A percentile compares a stretch with the other conserved stretches of the same genome.
Evolutionary conservation across 2,797 vertebrate species (phyloP).

Genomic region (Channa striata): DNA sequence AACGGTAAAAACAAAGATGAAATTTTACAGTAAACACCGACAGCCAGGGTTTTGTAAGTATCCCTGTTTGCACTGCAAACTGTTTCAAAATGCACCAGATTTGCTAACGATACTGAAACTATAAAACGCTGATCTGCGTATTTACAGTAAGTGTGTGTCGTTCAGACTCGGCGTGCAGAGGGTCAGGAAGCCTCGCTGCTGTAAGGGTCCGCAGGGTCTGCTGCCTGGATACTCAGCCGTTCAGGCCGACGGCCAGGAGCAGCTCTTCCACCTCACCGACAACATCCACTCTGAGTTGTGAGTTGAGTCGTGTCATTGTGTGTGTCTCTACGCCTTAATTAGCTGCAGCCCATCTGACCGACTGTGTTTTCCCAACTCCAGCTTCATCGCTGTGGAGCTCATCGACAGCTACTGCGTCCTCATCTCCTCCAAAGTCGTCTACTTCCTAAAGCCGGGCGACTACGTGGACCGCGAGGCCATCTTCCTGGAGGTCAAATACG

Average conservation of each 20-base stretch:
- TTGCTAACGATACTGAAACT: too few species aligned
- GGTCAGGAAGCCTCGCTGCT: conserved; percentile 93
- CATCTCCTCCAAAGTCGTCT: conserved; percentile 96
- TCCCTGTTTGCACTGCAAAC: too few species aligned
- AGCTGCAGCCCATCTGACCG: not conserved
- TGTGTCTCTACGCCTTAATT: too few species aligned
- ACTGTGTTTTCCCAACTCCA: conserved; percentile 53
- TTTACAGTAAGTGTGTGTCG: too few species aligned
- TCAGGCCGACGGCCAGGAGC: conserved; percentile 96
- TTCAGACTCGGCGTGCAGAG: conserved; percentile 88
- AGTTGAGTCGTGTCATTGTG: conserved; percentile 69
- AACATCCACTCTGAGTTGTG: conserved; percentile 96
- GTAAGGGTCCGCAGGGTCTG: conserved; percentile 93
- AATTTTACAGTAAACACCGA: too few species aligned
- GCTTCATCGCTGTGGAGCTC: conserved; percentile 96
- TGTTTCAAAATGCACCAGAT: too few species aligned
- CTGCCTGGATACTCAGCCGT: conserved; percentile 89
- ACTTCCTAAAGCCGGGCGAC: conserved; percentile 93
- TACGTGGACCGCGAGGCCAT: conserved; percentile 92
- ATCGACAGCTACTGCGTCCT: conserved; percentile 95
- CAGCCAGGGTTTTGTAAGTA: too few species aligned
- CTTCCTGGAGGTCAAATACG: conserved; percentile 97
- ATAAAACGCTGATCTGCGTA: too few species aligned
- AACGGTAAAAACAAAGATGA: too few species aligned
- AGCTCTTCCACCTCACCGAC: conserved; percentile 95